A percentile compares a stretch with the other conserved stretches of the same genome.
Evolutionary conservation across 2,888 invertebrate genomes (phyloP).

Genomic region (Piscicola geometra): DNA sequence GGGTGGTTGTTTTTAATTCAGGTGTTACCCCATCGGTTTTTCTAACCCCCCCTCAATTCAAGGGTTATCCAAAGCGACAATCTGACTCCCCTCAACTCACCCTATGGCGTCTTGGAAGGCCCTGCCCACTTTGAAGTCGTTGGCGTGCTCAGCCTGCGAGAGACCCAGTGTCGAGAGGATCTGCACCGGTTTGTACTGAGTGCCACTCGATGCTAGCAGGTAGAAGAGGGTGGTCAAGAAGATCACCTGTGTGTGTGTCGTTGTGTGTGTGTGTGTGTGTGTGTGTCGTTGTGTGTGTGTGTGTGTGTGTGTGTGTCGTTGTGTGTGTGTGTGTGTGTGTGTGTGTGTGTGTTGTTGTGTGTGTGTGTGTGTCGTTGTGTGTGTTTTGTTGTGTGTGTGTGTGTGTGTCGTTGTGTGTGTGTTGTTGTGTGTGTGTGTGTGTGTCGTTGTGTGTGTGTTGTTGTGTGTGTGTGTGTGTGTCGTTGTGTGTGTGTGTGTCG

Average conservation of each 20-base stretch:
- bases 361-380: not conserved
- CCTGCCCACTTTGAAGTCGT: conserved; percentile 50
- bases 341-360: too few species aligned
- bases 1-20: not conserved
- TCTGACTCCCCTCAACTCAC: too few species aligned
- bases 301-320: not conserved
- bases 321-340: too few species aligned
- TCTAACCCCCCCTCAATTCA: too few species aligned
- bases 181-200: conserved; percentile 86
- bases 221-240: conserved; percentile 96
- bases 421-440: not conserved
- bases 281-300: too few species aligned
- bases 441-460: too few species aligned
- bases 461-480: too few species aligned
- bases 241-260: conserved; percentile 68
- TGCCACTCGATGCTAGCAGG: conserved; percentile 77
- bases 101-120: conserved; percentile 59
- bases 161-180: conserved; percentile 76
- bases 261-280: not conserved
- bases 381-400: too few species aligned
- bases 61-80: too few species aligned
- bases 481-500: too few species aligned
- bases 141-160: conserved; percentile 50
- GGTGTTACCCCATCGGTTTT: not conserved
- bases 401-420: too few species aligned